These are phyloP conservation scores for Alviniconcha marisindica DNA, from an alignment of 1,140 invertebrate species.

Conservation along the genomic window DNA sequence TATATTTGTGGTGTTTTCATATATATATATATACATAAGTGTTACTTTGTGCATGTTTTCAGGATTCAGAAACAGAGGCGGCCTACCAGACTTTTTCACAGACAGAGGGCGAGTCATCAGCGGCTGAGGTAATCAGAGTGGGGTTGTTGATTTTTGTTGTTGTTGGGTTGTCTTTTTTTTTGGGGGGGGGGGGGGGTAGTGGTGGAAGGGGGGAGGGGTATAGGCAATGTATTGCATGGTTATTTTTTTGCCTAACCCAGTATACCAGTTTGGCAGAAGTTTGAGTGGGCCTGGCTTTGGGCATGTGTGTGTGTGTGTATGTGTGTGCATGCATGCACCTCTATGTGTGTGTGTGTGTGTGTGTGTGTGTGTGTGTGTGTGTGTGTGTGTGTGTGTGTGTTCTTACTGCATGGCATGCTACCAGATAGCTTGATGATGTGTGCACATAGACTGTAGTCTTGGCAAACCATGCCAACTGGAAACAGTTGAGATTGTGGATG, in stretches of 20 bases:
- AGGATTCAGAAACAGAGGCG: conserved; percentile 44
- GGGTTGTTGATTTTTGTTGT: no score
- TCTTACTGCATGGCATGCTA: no score
- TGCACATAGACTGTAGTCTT: no score
- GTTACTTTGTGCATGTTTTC: not conserved
- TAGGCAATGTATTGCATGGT: no score
- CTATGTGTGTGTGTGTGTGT: not conserved
- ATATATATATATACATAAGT: not conserved
- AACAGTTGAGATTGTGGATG: no score
- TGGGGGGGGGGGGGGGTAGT: no score
- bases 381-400: not conserved
- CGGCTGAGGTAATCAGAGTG: conserved; percentile 47
- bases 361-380: not conserved
- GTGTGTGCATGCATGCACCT: not conserved
- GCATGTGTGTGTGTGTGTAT: not conserved
- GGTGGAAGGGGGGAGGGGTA: no score
- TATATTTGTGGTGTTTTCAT: no score
- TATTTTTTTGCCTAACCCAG: not conserved
- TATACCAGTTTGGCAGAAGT: no score
- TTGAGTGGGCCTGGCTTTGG: not conserved
- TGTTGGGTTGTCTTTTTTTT: no score
- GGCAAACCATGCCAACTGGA: no score
- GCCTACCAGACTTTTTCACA: conserved; percentile 47
- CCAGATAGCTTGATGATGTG: no score
- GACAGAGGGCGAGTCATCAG: conserved; percentile 49